A percentile compares a stretch with the other conserved stretches of the same genome.
phyloP scores from a whole-genome alignment of 2,888 invertebrate genomes.

The Acrocyrtus sp. region DNA sequence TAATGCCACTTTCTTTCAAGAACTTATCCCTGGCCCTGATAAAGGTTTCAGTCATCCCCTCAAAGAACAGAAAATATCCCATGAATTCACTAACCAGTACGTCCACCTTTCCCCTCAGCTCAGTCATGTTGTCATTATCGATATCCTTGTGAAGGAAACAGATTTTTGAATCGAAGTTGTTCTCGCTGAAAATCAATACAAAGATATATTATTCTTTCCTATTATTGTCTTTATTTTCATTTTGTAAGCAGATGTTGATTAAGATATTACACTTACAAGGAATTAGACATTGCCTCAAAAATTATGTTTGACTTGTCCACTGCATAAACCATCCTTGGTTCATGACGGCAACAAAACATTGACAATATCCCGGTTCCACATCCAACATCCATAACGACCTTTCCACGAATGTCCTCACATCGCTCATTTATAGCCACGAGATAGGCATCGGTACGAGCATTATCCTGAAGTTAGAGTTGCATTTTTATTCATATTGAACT shows the following conservation, averaged over 20 bases:
- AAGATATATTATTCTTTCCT: constrained; percentile 62
- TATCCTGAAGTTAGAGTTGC: constrained; percentile 71
- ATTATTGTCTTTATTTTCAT: not conserved
- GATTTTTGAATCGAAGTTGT: constrained; percentile 78
- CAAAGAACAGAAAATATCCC: constrained; percentile 96
- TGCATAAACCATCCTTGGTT: constrained; percentile 89
- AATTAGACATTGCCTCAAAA: constrained; percentile 94
- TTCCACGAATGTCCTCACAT: constrained; percentile 75
- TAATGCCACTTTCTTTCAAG: constrained; percentile 78
- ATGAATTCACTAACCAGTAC: constrained; percentile 98
- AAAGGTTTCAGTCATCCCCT: constrained; percentile 96
- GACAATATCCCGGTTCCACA: constrained; percentile 98
- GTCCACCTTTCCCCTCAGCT: constrained; percentile 74
- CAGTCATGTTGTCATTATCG: constrained; percentile 78
- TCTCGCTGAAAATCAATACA: constrained; percentile 72
- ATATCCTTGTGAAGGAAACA: constrained; percentile 85
- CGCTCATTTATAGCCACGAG: constrained; percentile 84
- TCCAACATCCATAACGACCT: constrained; percentile 92
- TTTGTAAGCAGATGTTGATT: not conserved
- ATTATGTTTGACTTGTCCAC: constrained; percentile 97
- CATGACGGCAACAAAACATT: constrained; percentile 97
- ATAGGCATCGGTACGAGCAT: constrained; percentile 87
- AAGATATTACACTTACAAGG: constrained; percentile 72
- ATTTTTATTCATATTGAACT: not conserved
- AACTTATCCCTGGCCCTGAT: constrained; percentile 87